phyloP scores from a whole-genome alignment of 2,113 vertebrate species.

The Eonycteris spelaea region DNA sequence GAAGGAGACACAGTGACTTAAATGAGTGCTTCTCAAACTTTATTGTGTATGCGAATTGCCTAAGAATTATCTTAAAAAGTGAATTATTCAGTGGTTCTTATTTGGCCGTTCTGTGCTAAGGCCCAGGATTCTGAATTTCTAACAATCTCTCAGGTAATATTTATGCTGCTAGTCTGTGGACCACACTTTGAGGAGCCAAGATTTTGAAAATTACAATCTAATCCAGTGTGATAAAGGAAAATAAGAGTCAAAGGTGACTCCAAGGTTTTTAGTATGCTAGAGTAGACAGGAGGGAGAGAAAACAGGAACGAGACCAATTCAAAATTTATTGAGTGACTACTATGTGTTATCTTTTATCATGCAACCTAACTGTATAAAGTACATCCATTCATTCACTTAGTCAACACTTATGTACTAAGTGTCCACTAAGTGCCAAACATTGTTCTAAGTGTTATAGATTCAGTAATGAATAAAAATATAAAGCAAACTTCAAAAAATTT shows the following conservation, averaged over 20 bases:
- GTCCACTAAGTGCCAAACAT: not conserved
- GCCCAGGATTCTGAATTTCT: not conserved
- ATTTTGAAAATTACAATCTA: constrained; percentile 26
- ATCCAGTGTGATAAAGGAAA: not conserved
- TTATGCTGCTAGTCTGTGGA: not conserved
- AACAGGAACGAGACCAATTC: not conserved
- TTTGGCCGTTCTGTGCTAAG: not conserved
- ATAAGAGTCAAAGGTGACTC: not conserved
- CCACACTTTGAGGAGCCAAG: not conserved
- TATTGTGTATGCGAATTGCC: not conserved
- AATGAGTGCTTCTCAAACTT: not conserved
- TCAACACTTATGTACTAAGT: not conserved
- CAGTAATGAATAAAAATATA: not conserved
- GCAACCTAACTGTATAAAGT: not conserved
- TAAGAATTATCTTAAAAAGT: not conserved
- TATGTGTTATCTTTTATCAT: not conserved
- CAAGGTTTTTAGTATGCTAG: not conserved
- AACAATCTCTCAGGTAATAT: not conserved
- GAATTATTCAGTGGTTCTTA: not conserved
- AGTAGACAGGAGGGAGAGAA: not conserved
- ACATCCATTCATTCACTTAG: not conserved
- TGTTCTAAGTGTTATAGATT: not conserved
- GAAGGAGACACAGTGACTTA: not conserved
- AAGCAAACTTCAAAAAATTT: not conserved
- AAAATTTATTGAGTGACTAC: not conserved